phyloP scores from a whole-genome alignment of 2,888 invertebrate genomes.

The Octonoba sinensis region DNA sequence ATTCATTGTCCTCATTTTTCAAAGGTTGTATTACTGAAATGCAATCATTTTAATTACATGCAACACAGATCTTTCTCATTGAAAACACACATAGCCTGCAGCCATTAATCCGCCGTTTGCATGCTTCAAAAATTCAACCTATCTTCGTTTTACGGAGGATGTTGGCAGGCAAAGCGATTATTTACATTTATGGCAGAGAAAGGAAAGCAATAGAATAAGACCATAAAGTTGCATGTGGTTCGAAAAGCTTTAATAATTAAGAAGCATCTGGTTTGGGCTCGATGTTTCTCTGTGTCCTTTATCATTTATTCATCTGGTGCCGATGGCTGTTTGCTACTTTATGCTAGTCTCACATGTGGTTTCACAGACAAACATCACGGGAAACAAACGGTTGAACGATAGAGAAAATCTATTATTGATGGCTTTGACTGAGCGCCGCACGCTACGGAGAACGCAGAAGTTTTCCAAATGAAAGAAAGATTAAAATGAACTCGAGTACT shows the following conservation, averaged over 20 bases:
- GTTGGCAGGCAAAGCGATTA: no score
- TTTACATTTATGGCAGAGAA: slow-evolving; percentile 1
- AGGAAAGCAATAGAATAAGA: slow-evolving; percentile 15
- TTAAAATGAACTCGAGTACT: not conserved
- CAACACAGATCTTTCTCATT: no score
- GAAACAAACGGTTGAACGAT: slow-evolving; percentile 9
- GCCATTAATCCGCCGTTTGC: no score
- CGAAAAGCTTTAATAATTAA: slow-evolving; percentile 26
- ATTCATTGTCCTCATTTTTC: no score
- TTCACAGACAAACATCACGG: slow-evolving; percentile 17
- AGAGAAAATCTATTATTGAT: slow-evolving; percentile 26
- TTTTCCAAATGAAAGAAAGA: slow-evolving; percentile 5
- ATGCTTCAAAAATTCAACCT: no score
- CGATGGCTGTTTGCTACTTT: slow-evolving; percentile 31
- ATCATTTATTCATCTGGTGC: slow-evolving; percentile 23
- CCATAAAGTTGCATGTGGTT: slow-evolving; percentile 1
- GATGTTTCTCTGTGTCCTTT: not conserved
- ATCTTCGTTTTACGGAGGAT: no score
- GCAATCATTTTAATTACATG: no score
- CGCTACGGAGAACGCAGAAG: not conserved
- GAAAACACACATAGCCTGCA: no score
- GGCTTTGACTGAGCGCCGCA: slow-evolving; percentile 9
- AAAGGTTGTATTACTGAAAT: no score
- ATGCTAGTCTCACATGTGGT: slow-evolving; percentile 15
- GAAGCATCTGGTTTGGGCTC: slow-evolving; percentile 4